Evolutionary conservation across 2,888 invertebrate genomes (phyloP).

Genomic region (Heliconius cydno): DNA sequence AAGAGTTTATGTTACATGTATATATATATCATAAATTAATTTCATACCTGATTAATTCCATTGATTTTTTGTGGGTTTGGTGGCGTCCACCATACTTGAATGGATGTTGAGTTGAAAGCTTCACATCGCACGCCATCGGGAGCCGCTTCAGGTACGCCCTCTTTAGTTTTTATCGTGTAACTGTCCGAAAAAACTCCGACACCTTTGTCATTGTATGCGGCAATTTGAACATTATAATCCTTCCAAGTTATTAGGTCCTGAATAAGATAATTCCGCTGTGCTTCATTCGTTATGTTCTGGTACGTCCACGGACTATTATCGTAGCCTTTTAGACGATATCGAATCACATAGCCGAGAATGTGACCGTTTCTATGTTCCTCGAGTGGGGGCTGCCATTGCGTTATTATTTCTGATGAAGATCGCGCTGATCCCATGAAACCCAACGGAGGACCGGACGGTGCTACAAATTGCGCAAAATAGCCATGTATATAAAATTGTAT

Average conservation of each 20-base stretch:
- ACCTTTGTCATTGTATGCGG: constrained; percentile 98
- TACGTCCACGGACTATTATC: constrained; percentile 95
- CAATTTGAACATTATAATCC: constrained; percentile 97
- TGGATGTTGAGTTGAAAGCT: constrained; percentile 93
- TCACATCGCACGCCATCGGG: constrained; percentile 91
- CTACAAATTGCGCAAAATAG: constrained; percentile 76
- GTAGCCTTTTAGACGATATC: constrained; percentile 96
- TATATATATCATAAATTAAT: neutral
- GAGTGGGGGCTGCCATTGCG: constrained; percentile 98
- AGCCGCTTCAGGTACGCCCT: constrained; percentile 96
- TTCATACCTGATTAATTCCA: constrained; percentile 95
- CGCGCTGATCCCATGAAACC: constrained; percentile 97
- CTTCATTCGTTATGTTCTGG: constrained; percentile 96
- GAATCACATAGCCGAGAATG: constrained; percentile 95
- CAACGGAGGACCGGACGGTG: constrained; percentile 97
- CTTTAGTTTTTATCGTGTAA: constrained; percentile 96
- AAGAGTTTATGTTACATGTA: neutral
- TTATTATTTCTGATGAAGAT: constrained; percentile 96
- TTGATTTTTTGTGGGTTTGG: constrained; percentile 99
- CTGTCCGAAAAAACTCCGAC: constrained; percentile 96
- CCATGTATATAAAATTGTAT: neutral
- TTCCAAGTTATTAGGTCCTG: constrained; percentile 98
- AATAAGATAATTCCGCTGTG: constrained; percentile 94
- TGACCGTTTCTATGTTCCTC: constrained; percentile 98
- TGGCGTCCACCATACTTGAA: constrained; percentile 95